These are phyloP conservation scores for Ceryle rudis DNA, from an alignment of 2,797 vertebrate genomes.

Conservation along the genomic window DNA sequence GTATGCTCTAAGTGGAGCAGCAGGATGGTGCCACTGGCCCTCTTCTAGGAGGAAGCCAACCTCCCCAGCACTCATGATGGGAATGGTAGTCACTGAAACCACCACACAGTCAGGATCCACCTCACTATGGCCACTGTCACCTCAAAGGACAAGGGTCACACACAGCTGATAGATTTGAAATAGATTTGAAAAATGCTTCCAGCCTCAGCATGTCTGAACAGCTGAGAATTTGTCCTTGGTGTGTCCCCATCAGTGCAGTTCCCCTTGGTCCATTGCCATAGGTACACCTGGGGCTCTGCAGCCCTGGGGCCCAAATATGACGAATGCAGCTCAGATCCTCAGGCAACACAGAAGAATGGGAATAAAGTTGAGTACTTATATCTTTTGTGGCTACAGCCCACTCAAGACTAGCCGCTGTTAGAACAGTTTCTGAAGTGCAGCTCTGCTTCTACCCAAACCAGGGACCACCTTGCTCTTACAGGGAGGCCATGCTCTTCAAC, in stretches of 20 bases:
- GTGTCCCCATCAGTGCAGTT: not conserved
- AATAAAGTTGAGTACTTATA: not conserved
- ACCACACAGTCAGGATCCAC: not conserved
- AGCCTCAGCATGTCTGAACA: not conserved
- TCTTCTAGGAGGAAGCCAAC: accelerated
- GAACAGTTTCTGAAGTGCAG: not conserved
- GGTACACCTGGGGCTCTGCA: not conserved
- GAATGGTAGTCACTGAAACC: not conserved
- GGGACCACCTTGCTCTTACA: not conserved
- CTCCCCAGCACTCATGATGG: not conserved
- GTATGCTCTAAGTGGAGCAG: accelerated
- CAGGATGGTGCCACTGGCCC: not conserved
- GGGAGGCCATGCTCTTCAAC: not conserved
- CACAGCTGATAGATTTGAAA: not conserved
- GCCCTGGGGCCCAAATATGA: accelerated
- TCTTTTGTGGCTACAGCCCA: not conserved
- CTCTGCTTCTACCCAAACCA: not conserved
- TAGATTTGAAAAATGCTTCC: not conserved
- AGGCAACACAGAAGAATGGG: not conserved
- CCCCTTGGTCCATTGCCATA: accelerated
- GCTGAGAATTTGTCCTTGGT: not conserved
- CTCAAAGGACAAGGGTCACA: not conserved
- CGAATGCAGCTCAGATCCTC: not conserved
- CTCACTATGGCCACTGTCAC: not conserved
- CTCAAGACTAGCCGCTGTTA: not conserved